These are phyloP conservation scores for Quiscalus mexicanus DNA, from an alignment of 2,113 vertebrate species.

Conservation along the genomic window DNA sequence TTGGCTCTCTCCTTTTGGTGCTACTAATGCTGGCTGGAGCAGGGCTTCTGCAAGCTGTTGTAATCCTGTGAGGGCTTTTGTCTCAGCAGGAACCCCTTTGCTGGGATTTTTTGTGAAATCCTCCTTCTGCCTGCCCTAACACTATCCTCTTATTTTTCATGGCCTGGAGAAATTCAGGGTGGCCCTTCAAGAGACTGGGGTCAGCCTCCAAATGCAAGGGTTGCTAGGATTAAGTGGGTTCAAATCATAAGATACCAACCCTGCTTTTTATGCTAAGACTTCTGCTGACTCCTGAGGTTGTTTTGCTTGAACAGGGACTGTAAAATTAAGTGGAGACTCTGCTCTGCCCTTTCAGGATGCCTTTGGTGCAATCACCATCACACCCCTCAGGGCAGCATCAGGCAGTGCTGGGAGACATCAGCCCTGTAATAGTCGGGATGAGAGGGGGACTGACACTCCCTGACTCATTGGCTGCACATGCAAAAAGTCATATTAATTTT, in stretches of 20 bases:
- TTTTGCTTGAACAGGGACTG: not conserved
- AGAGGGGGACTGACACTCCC: not conserved
- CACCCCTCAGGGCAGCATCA: not conserved
- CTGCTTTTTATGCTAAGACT: not conserved
- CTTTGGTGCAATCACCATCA: not conserved
- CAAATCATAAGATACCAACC: not conserved
- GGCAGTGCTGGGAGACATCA: not conserved
- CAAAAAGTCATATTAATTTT: not conserved
- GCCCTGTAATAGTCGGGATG: not conserved
- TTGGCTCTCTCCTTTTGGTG: not conserved
- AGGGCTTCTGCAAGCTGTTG: not conserved
- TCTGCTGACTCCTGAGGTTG: not conserved
- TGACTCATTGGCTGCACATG: conserved; percentile 37
- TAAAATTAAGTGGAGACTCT: conserved; percentile 6
- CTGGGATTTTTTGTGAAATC: conserved; percentile 8
- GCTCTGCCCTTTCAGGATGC: not conserved
- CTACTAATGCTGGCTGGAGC: not conserved
- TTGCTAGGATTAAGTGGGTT: not conserved
- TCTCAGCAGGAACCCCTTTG: not conserved
- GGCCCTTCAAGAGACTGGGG: not conserved
- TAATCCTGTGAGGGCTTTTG: not conserved
- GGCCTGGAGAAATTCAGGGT: not conserved
- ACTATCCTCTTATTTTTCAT: not conserved
- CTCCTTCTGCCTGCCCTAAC: not conserved
- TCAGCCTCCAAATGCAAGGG: not conserved